A percentile compares a stretch with the other conserved stretches of the same genome.
These are phyloP conservation scores for Drosophila mayaguana DNA, from an alignment of 2,888 invertebrate genomes.

Conservation along the genomic window DNA sequence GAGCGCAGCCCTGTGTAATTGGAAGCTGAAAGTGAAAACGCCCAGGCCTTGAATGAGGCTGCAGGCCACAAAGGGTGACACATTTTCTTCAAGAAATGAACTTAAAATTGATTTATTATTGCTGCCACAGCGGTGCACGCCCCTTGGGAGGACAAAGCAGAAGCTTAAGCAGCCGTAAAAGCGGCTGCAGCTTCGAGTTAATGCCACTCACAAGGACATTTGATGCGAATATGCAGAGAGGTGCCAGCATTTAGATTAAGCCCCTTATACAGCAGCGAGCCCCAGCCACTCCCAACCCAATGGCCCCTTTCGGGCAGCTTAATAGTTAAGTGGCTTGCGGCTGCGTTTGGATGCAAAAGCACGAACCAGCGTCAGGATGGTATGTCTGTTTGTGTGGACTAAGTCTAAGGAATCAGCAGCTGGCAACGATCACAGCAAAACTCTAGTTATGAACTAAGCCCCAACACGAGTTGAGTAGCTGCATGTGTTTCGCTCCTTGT, in stretches of 20 bases:
- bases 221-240: conserved; percentile 48
- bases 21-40: conserved; percentile 80
- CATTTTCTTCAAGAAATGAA: conserved; percentile 64
- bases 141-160: conserved; percentile 1
- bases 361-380: conserved; percentile 5
- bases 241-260: conserved; percentile 23
- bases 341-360: conserved; percentile 47
- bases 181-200: conserved; percentile 45
- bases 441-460: background rate
- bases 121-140: conserved; percentile 56
- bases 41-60: conserved; percentile 71
- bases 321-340: conserved; percentile 66
- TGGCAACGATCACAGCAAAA: conserved; percentile 24
- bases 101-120: conserved; percentile 70
- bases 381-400: conserved; percentile 6
- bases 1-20: conserved; percentile 63
- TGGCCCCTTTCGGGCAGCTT: conserved; percentile 24
- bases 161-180: conserved; percentile 6
- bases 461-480: conserved; percentile 25
- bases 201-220: conserved; percentile 66
- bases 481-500: conserved; percentile 29
- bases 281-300: background rate
- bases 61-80: conserved; percentile 44
- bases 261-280: conserved; percentile 15
- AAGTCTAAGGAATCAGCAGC: conserved; percentile 21